These are phyloP conservation scores for Hiodon alosoides DNA, from an alignment of 2,113 vertebrate genomes.

Conservation along the genomic window DNA sequence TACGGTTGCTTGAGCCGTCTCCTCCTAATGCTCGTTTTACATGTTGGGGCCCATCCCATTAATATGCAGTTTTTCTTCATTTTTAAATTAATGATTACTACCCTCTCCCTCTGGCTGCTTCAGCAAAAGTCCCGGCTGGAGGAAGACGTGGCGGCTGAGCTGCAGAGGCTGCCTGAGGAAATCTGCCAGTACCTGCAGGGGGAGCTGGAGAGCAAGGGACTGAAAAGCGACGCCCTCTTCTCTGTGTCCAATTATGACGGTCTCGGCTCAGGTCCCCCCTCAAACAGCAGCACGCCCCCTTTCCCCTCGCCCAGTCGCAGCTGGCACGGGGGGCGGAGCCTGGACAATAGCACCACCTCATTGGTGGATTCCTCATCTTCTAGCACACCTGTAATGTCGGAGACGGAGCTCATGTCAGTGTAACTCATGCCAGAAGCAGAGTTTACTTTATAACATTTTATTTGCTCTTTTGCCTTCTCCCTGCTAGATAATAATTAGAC, in stretches of 20 bases:
- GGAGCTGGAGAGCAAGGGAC: slow-evolving; percentile 60
- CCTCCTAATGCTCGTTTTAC: too few relatives aligned
- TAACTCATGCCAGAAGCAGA: slow-evolving; percentile 5
- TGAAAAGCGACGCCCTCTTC: slow-evolving; percentile 39
- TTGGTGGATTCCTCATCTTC: slow-evolving; percentile 52
- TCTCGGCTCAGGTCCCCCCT: slow-evolving; percentile 48
- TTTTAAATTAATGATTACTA: neutral
- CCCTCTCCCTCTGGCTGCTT: neutral
- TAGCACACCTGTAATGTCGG: slow-evolving; percentile 48
- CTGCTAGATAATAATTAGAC: neutral
- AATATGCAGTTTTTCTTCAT: neutral
- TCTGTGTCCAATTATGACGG: slow-evolving; percentile 52
- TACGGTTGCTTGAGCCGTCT: too few relatives aligned
- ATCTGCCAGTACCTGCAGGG: slow-evolving; percentile 65
- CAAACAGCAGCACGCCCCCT: slow-evolving; percentile 64
- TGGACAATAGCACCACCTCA: slow-evolving; percentile 50
- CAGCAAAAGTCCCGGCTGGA: slow-evolving; percentile 63
- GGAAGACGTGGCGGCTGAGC: slow-evolving; percentile 58
- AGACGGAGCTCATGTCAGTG: slow-evolving; percentile 43
- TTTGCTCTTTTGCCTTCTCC: neutral
- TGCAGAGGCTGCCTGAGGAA: slow-evolving; percentile 61
- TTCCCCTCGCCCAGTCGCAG: slow-evolving; percentile 47
- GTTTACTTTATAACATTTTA: neutral
- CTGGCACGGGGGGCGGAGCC: slow-evolving; percentile 42
- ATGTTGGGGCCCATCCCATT: neutral